Evolutionary conservation across 2,113 vertebrate species (phyloP).

Genomic region (Cromileptes altivelis): DNA sequence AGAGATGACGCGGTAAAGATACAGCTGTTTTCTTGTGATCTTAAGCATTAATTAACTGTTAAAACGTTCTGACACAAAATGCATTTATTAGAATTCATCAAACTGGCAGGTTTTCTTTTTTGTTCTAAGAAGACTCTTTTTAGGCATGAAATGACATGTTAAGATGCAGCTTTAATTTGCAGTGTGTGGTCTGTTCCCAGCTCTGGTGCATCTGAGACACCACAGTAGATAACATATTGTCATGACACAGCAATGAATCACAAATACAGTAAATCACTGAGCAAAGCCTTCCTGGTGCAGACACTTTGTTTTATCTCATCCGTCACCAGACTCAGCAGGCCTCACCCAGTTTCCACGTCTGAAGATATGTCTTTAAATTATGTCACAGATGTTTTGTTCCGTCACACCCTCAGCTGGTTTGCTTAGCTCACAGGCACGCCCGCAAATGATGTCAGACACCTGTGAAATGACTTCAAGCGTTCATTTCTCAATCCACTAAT

Average conservation of each 20-base stretch:
- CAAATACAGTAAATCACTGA: constrained; percentile 5
- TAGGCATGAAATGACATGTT: background rate
- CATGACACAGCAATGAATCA: background rate
- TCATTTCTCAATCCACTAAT: too few relatives aligned
- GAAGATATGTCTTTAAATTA: background rate
- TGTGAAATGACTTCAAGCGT: background rate
- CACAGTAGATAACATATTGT: background rate
- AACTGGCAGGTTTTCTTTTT: too few relatives aligned
- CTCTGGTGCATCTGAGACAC: background rate
- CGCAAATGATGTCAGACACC: background rate
- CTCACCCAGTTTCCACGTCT: constrained; percentile 7
- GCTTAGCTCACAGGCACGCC: background rate
- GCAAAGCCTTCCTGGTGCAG: background rate
- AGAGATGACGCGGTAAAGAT: too few relatives aligned
- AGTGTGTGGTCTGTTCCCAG: too few relatives aligned
- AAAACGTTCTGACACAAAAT: background rate
- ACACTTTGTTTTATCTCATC: background rate
- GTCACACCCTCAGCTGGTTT: constrained; percentile 6
- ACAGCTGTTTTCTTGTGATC: too few relatives aligned
- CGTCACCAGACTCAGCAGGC: background rate
- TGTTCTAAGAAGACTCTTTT: too few relatives aligned
- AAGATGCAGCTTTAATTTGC: background rate
- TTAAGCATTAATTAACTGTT: too few relatives aligned
- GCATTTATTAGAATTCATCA: background rate
- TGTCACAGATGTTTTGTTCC: background rate